Base-by-base conservation (phyloP, 2,888 invertebrate genomes). In the Sesia apiformis region DNA sequence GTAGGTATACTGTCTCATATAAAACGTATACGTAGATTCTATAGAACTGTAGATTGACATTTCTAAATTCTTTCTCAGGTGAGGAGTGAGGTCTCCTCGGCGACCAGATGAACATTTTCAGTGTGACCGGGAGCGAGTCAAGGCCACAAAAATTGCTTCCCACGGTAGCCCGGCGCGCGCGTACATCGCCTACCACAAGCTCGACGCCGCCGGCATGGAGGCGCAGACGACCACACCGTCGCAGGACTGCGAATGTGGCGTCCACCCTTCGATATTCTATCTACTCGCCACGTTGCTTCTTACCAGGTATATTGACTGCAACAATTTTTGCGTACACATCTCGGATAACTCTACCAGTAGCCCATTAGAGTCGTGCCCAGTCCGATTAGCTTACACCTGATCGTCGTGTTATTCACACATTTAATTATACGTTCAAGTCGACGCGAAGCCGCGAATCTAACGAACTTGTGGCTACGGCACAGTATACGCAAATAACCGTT, bases 251-350 rank as follows among this genome's bases (percentile, higher is more conserved):
- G 92, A 92, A 67, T 93, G 93, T 75, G 91, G 91, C 67, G 90
- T 93, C 55, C 93, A 93, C 68, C 93, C 93, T 4, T 91, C 90
- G 57, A 90, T 92, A 53, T 92, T 93, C 76, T 93, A 93, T 69
- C 81, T 93, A 51, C 81, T 92, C 67, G 92, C 92, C 56, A 92
- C 93, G 7, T 78, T 93, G 60, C 75, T 90, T 51, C 83, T 90
- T 57, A 90, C 90, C 63, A 90, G 89, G 90, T 89, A 58, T 23
- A 23, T 23, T 23, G 23, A 23, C 23, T 23, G 23, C 2, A 23
- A 23, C 23, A 23, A 23, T 23, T 23, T 23, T 23, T 23, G 23
- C 23, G 23, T 23, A 23, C 23, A 23, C 2, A 23, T 23, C 23
- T 23, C 23, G 23, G 23, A 23, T 23, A 23, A 23, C 23, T 23